A percentile compares a stretch with the other conserved stretches of the same genome.
Evolutionary conservation across 1,140 invertebrate genomes (phyloP).

Genomic region (Teleopsis dalmanni): DNA sequence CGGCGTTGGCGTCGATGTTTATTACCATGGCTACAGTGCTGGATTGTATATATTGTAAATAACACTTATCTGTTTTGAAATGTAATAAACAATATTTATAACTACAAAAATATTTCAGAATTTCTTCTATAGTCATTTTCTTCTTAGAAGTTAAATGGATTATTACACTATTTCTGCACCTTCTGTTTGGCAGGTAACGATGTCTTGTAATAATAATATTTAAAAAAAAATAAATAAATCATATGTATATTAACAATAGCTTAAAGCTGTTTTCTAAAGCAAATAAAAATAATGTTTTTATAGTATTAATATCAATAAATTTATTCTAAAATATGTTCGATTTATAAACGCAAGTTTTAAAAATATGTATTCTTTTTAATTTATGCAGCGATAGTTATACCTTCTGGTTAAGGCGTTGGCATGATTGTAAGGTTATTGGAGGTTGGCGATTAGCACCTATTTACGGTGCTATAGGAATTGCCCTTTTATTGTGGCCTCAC

Average conservation of each 20-base stretch:
- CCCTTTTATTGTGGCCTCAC: conserved; percentile 34
- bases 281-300: no score
- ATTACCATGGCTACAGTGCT: conserved; percentile 32
- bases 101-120: conserved; percentile 16
- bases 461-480: conserved; percentile 31
- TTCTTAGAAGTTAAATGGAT: conserved; percentile 42
- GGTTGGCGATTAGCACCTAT: conserved; percentile 33
- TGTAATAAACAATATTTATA: conserved; percentile 4
- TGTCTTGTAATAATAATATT: not conserved
- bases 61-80: not conserved
- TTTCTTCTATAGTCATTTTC: conserved; percentile 34
- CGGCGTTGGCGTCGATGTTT: conserved; percentile 40
- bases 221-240: not conserved
- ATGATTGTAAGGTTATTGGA: conserved; percentile 18
- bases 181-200: conserved; percentile 34
- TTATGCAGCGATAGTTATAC: conserved; percentile 28
- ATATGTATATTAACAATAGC: not conserved
- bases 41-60: conserved; percentile 41
- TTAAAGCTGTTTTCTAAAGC: not conserved
- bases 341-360: conserved; percentile 8
- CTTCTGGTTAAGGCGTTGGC: conserved; percentile 29
- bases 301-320: not conserved
- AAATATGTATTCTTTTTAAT: conserved; percentile 16
- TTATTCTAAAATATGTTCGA: not conserved
- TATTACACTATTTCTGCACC: conserved; percentile 35